phyloP scores from a whole-genome alignment of 2,113 vertebrate genomes.

The Ailurus styani region DNA sequence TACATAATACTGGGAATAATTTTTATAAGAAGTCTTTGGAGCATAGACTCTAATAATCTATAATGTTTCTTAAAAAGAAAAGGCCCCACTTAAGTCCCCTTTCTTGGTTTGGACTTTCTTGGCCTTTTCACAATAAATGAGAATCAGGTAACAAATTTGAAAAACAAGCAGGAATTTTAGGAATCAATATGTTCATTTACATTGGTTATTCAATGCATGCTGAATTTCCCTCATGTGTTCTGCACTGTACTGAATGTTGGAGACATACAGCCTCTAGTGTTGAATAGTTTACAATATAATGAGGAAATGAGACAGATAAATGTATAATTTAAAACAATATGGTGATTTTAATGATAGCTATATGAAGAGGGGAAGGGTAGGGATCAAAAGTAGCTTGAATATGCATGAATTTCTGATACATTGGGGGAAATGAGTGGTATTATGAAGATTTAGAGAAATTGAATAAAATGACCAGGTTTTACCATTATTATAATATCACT shows the following conservation, averaged over 20 bases:
- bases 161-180: not conserved
- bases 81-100: not conserved
- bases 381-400: not conserved
- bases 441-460: not conserved
- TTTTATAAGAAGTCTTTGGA: not conserved
- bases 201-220: not conserved
- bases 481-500: not conserved
- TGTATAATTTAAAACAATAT: not conserved
- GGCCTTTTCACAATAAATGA: not conserved
- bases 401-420: not conserved
- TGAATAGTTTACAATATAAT: not conserved
- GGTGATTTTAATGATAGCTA: not conserved
- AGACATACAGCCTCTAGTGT: not conserved
- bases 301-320: not conserved
- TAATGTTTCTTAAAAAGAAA: not conserved
- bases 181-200: not conserved
- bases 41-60: not conserved
- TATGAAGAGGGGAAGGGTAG: not conserved
- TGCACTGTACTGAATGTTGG: not conserved
- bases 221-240: not conserved
- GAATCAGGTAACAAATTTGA: not conserved
- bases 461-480: not conserved
- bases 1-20: not conserved
- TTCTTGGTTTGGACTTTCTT: not conserved
- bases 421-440: not conserved